These are phyloP conservation scores for Choloepus hoffmanni DNA, from an alignment of 2,113 vertebrate species.

Conservation along the genomic window DNA sequence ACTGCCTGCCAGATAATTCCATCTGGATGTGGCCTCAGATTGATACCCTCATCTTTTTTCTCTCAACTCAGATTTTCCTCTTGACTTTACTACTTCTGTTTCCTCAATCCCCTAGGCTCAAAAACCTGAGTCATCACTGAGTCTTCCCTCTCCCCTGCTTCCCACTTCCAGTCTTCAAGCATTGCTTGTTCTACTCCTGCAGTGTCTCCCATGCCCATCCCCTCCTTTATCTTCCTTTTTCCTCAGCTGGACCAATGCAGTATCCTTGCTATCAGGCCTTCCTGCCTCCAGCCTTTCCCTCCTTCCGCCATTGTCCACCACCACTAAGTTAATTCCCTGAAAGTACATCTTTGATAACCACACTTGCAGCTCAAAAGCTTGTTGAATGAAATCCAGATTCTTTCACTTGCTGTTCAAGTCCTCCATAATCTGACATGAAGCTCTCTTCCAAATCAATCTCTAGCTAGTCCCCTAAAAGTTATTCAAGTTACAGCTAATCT, in stretches of 20 bases:
- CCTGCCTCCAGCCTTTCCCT: not conserved
- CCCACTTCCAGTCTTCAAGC: not conserved
- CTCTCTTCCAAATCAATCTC: constrained; percentile 24
- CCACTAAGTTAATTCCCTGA: not conserved
- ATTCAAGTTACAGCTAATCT: not conserved
- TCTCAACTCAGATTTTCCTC: not conserved
- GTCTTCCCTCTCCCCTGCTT: not conserved
- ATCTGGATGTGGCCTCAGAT: not conserved
- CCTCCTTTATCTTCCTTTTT: not conserved
- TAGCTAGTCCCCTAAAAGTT: not conserved
- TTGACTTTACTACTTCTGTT: not conserved
- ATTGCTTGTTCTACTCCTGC: not conserved
- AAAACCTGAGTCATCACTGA: not conserved
- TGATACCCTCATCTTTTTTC: not conserved
- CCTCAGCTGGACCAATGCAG: not conserved
- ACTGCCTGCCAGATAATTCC: not conserved
- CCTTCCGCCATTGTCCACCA: not conserved
- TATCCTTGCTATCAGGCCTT: not conserved
- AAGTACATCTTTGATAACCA: not conserved
- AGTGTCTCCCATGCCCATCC: not conserved
- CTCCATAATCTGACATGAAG: not conserved
- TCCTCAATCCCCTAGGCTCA: not conserved
- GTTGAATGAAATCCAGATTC: not conserved
- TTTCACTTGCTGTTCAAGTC: not conserved
- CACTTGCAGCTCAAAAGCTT: not conserved